Evolutionary conservation across 2,797 vertebrate species (phyloP).

Genomic region (Neosilurus hyrtlii): DNA sequence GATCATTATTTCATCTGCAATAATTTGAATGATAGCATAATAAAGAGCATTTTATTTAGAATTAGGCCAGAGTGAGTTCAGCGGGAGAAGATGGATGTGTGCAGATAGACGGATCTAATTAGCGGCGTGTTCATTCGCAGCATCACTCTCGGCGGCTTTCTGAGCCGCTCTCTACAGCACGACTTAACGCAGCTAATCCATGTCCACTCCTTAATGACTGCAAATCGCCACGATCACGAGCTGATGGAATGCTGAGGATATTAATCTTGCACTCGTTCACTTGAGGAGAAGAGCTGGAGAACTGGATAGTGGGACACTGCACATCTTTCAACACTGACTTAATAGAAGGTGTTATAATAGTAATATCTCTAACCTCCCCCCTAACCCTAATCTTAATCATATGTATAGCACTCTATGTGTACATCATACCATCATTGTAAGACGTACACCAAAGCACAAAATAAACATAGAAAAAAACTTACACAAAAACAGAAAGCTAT

Average conservation of each 20-base stretch:
- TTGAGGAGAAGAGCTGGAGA: slow-evolving; percentile 38
- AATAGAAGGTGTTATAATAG: too few relatives aligned
- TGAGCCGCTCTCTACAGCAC: slow-evolving; percentile 42
- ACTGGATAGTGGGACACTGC: neutral
- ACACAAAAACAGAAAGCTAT: neutral
- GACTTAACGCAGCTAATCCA: slow-evolving; percentile 56
- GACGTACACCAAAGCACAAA: neutral
- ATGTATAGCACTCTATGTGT: neutral
- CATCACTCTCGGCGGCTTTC: slow-evolving; percentile 40
- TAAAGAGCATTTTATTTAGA: slow-evolving; percentile 79
- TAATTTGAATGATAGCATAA: slow-evolving; percentile 77
- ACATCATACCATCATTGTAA: neutral
- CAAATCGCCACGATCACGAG: slow-evolving; percentile 53
- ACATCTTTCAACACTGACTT: neutral
- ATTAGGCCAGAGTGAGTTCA: slow-evolving; percentile 57
- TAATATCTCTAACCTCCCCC: neutral
- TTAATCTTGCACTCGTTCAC: slow-evolving; percentile 43
- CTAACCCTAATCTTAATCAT: neutral
- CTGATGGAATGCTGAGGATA: slow-evolving; percentile 59
- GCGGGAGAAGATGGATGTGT: slow-evolving; percentile 67
- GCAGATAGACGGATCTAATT: slow-evolving; percentile 75
- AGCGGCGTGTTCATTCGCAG: slow-evolving; percentile 51
- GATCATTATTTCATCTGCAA: slow-evolving; percentile 75
- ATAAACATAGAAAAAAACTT: neutral
- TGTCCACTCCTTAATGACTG: slow-evolving; percentile 58